phyloP scores from a whole-genome alignment of 2,113 vertebrate genomes.

The Myiozetetes cayanensis region DNA sequence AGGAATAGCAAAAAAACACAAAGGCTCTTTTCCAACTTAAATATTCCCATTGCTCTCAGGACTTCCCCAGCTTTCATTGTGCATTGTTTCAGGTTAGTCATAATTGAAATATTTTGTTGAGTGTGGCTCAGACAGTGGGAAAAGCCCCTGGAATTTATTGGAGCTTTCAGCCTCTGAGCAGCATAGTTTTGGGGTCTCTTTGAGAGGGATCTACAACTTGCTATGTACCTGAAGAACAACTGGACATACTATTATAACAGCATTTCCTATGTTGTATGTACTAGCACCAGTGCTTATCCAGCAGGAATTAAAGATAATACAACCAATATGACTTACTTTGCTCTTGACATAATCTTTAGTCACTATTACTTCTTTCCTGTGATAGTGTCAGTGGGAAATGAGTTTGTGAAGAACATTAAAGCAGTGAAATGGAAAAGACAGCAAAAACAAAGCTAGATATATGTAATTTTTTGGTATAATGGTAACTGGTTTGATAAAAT shows the following conservation, averaged over 20 bases:
- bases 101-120: conserved; percentile 1
- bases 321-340: neutral
- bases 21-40: neutral
- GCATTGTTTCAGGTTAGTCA: conserved; percentile 7
- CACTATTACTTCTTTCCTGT: neutral
- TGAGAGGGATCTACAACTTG: neutral
- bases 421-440: neutral
- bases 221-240: accelerated
- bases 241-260: neutral
- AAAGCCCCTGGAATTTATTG: neutral
- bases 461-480: neutral
- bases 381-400: neutral
- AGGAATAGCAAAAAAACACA: neutral
- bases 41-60: conserved; percentile 8
- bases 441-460: neutral
- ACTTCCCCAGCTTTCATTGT: conserved; percentile 1
- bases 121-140: neutral
- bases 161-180: neutral
- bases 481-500: neutral
- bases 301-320: neutral
- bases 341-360: neutral
- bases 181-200: neutral
- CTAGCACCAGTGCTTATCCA: neutral
- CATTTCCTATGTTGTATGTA: accelerated
- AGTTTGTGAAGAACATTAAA: neutral